A percentile compares a stretch with the other conserved stretches of the same genome.
phyloP scores from a whole-genome alignment of 2,888 invertebrate genomes.

The Ichneumon xanthorius region DNA sequence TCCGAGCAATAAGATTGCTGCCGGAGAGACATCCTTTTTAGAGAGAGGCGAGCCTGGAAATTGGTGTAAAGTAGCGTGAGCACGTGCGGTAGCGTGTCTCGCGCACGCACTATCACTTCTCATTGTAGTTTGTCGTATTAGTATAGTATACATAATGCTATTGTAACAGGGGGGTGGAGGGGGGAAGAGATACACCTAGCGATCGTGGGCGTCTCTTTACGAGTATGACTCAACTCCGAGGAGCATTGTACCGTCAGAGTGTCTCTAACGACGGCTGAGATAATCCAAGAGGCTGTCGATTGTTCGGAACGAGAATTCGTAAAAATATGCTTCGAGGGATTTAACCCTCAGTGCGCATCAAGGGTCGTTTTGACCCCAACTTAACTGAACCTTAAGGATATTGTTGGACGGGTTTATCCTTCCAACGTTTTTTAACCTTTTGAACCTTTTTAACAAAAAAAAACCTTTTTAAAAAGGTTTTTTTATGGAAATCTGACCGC shows the following conservation, averaged over 20 bases:
- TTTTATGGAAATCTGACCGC: no score
- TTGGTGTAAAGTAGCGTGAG: slow-evolving; percentile 75
- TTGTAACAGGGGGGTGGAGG: slow-evolving; percentile 10
- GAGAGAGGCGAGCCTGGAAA: slow-evolving; percentile 70
- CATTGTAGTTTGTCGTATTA: slow-evolving; percentile 57
- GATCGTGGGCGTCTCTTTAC: slow-evolving; percentile 48
- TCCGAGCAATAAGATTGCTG: slow-evolving; percentile 64
- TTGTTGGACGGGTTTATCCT: no score
- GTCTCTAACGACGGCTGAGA: slow-evolving; percentile 27
- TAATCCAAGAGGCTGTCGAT: slow-evolving; percentile 14
- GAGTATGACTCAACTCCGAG: slow-evolving; percentile 60
- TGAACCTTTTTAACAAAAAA: no score
- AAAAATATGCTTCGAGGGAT: neutral
- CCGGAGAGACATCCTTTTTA: slow-evolving; percentile 76
- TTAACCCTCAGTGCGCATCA: no score
- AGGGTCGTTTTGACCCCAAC: no score
- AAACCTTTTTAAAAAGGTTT: no score
- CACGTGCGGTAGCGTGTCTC: slow-evolving; percentile 65
- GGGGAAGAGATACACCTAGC: slow-evolving; percentile 36
- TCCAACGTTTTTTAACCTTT: no score
- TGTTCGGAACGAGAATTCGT: neutral
- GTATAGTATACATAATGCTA: slow-evolving; percentile 53
- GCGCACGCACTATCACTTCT: slow-evolving; percentile 63
- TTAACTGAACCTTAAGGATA: no score
- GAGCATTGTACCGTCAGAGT: slow-evolving; percentile 42